phyloP scores from a whole-genome alignment of 2,797 vertebrate species.

The Galagoides demidoff region DNA sequence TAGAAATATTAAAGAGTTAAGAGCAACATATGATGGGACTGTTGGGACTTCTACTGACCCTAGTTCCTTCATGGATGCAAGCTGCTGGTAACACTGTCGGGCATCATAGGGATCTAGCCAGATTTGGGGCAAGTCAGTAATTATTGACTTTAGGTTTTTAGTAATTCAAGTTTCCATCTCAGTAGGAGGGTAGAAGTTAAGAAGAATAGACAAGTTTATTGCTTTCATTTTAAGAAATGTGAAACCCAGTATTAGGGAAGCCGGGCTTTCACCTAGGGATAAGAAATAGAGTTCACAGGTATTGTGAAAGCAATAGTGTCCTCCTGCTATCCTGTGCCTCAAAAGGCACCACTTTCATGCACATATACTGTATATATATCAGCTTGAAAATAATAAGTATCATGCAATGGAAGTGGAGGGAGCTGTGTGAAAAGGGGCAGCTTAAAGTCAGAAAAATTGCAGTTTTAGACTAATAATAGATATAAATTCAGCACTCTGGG shows the following conservation, averaged over 20 bases:
- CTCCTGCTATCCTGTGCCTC: neutral
- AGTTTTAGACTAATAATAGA: neutral
- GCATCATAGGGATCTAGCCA: neutral
- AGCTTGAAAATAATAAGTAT: neutral
- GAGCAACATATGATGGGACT: neutral
- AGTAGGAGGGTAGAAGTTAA: neutral
- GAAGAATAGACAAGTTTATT: neutral
- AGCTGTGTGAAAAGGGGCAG: neutral
- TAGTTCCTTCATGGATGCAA: neutral
- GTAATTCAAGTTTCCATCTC: neutral
- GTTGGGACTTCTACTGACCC: neutral
- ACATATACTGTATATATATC: neutral
- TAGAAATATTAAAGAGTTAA: neutral
- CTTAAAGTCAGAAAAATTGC: neutral
- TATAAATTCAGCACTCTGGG: neutral
- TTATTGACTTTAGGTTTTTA: neutral
- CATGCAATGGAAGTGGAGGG: neutral
- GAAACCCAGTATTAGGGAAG: neutral
- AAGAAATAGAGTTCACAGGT: neutral
- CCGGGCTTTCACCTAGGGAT: neutral
- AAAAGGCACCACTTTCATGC: neutral
- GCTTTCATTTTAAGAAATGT: neutral
- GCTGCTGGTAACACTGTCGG: neutral
- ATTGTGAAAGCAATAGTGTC: neutral
- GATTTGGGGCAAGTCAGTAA: neutral